Evolutionary conservation across 1,140 invertebrate genomes (phyloP), one percentile per base, ranked within the genome.

Genomic region (Parasteatoda tepidariorum): DNA sequence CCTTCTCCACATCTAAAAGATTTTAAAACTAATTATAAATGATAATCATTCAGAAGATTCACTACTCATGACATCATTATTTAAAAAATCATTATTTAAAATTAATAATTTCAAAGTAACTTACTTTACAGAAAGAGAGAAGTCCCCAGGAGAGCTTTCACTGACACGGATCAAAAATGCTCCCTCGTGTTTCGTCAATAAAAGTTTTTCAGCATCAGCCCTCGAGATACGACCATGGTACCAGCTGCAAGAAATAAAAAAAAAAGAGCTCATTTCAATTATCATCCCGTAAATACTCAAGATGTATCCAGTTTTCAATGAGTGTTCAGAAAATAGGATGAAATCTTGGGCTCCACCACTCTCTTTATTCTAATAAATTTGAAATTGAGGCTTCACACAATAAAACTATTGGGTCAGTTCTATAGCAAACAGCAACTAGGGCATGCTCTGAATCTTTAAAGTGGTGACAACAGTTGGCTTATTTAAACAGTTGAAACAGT

Each of bases 41-140:
- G 18, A 9, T 0, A 18, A 66, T 67, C 22, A 48, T 13, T 2
- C 38, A 13, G 9, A 67, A 67, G 9, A 24, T 11, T 13, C 41
- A n/a, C 22, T 41, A 41, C 24, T 2, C n/a, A 5, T 31, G 5
- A 61, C 30, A 33, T 55, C 15, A 55, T n/a, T 55, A n/a, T n/a
- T n/a, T 83, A 1, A 30, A 26, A 57, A 48, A 33, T n/a, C 13
- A 34, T n/a, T 54, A 26, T 33, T 22, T 30, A 74, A n/a, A 82
- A 85, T 55, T 86, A n/a, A n/a, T 48, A 48, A 48, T 48, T 48
- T 48, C 0, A 64, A 91, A 30, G 55, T 24, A 11, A 87, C 88
- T 87, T 88, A 92, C 91, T 91, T 91, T 73, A 92, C 91, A 66
- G 91, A 91, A 55, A 92, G 89, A 28, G 90, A 91, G 84, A 92